Base-by-base conservation (phyloP, 2,888 invertebrate genomes). In the Drosophila neonasuta region DNA sequence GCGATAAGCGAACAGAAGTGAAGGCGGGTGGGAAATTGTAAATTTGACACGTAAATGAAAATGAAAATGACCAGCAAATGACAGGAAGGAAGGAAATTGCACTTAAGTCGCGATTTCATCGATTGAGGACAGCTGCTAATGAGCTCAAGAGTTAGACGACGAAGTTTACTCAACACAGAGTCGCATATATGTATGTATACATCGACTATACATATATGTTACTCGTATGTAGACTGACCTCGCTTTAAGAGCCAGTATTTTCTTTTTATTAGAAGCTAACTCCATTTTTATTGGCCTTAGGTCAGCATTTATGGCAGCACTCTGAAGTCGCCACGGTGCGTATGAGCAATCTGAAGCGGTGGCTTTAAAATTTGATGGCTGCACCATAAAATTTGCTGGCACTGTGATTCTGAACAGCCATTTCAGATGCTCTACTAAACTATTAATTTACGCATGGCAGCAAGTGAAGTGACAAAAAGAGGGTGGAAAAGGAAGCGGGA, bases 301-400 rank as follows among this genome's bases (percentile, higher is more conserved):
- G 32, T 15, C 55, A 44, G 11, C 58, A 67, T 82, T 76, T 85
- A 67, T 74, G 56, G 36, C 58, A 24, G 51, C 41, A 36, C 41
- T 60, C 48, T 57, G 72, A 5, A 11, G 2, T 36, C 36, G 3
- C 36, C 36, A 55, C 60, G 65, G 63, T 59, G 52, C 63, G 41
- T 63, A 71, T 70, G 65, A 63, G 59, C 67, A 64, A 66, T 74
- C 60, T 66, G 45, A 11, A 45, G 61, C 46, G 46, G 56, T 62
- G 58, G 55, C 67, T 60, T 64, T 68, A 17, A 64, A 71, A 63
- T 68, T 77, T 71, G 62, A 80, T 69, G 52, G 44, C 65, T 49
- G 52, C 41, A 1, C 11, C 66, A 77, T 83, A 59, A 86, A 81
- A 64, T 59, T 60, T 60, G 61, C 17, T 50, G 58, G 42, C 60